Evolutionary conservation across 1,140 invertebrate genomes (phyloP), one percentile per base, ranked within the genome.

Genomic region (Cotesia vestalis): DNA sequence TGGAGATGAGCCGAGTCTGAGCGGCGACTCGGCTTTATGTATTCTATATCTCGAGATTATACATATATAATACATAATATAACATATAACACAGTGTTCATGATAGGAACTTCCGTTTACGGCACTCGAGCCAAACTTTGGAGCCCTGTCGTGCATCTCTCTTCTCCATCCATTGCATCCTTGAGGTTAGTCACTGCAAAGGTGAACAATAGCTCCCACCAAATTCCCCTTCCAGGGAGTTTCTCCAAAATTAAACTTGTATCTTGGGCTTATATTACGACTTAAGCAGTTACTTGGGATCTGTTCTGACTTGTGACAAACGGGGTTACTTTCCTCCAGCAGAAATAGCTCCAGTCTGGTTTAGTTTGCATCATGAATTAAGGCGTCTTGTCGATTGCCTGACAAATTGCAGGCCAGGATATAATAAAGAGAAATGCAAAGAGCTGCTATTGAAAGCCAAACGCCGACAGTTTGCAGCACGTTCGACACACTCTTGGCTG

Each of bases 1-100:
- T 69, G 67, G 67, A 69, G 17, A n/a, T 5, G 8, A 38, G 67
- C 67, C 67, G 27, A 69, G 67, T 69, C 67, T 69, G 34, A 12
- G 55, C 59, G 67, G 67, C 67, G 53, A 36, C 67, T 53, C n/a
- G 52, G 14, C 17, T 59, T 9, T 27, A 60, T 35, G 9, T 4
- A 27, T 6, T 6, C 20, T 34, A 9, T 6, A 60, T n/a, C 36
- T 62, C 34, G 34, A 4, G 36, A 38, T 27, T 12, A 61, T 35
- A 20, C 27, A 61, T 55, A 14, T n/a, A 46, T 46, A 46, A 46
- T 46, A 46, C 38, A 40, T 27, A 27, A 27, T 27, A 27, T 27
- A 27, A 27, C 38, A 40, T 46, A 8, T 46, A 46, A 17, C 17
- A 27, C 57, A 59, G 57, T 59, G 51, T 66, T 66, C 38, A 51